These are phyloP conservation scores for Cephus sareptanus DNA, from an alignment of 2,888 invertebrate species.

Conservation along the genomic window DNA sequence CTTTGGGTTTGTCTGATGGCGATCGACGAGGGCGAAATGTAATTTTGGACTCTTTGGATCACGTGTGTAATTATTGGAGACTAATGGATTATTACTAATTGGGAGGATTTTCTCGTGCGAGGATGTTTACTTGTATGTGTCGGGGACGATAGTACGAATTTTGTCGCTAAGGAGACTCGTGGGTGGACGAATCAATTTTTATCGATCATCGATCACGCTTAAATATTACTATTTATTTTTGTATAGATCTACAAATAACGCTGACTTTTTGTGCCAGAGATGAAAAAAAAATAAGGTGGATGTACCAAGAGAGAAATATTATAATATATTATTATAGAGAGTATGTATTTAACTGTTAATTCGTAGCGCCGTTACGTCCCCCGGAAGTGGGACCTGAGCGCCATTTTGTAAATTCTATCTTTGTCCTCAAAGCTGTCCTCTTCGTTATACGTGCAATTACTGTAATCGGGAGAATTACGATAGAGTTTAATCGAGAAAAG, in stretches of 20 bases:
- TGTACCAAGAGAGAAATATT: constrained; percentile 35
- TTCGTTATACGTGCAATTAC: neutral
- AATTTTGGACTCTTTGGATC: neutral
- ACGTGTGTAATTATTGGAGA: neutral
- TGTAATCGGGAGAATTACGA: neutral
- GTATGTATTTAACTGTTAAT: constrained; percentile 10
- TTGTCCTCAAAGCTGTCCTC: neutral
- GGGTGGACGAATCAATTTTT: neutral
- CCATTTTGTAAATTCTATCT: neutral
- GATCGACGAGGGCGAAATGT: neutral
- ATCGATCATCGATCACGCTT: constrained; percentile 31
- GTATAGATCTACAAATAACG: constrained; percentile 60
- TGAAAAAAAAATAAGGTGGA: constrained; percentile 23
- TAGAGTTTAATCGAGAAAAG: too few relatives aligned
- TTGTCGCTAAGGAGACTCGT: neutral
- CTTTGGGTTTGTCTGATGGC: neutral
- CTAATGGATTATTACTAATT: neutral
- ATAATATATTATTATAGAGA: constrained; percentile 39
- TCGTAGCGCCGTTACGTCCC: neutral
- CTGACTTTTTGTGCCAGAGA: constrained; percentile 59
- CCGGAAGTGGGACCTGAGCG: neutral
- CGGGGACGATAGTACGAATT: neutral
- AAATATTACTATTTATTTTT: constrained; percentile 62
- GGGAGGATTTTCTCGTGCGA: neutral
- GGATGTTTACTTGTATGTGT: neutral